phyloP scores from a whole-genome alignment of 2,797 vertebrate species.

The Gymnodraco acuticeps region DNA sequence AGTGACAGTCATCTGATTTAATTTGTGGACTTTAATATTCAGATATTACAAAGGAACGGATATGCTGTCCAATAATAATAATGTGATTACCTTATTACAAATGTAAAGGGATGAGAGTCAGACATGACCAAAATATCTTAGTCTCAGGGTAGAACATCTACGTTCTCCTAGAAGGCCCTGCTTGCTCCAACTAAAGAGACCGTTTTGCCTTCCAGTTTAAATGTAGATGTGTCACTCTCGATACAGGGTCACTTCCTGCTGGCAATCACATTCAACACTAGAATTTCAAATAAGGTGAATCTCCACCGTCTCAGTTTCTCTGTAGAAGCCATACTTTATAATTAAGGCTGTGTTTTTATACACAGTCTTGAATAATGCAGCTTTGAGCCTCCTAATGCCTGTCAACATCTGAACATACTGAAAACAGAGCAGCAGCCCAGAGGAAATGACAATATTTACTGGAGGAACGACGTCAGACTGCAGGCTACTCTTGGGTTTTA shows the following conservation, averaged over 20 bases:
- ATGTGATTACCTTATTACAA: neutral
- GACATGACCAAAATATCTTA: constrained; percentile 8
- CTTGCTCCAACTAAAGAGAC: constrained; percentile 28
- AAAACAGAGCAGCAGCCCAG: constrained; percentile 1
- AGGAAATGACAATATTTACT: constrained; percentile 12
- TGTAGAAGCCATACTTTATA: constrained; percentile 25
- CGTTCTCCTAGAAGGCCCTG: constrained; percentile 3
- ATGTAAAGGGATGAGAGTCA: constrained; percentile 7
- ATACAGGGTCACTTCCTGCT: constrained; percentile 48
- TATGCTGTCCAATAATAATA: neutral
- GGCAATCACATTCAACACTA: constrained; percentile 20
- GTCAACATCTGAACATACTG: constrained; percentile 23
- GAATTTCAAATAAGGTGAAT: constrained; percentile 51
- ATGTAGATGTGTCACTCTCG: constrained; percentile 66
- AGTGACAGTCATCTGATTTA: neutral
- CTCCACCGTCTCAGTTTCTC: constrained; percentile 24
- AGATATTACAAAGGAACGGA: constrained; percentile 13
- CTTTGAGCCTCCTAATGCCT: constrained; percentile 24
- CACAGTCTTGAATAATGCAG: constrained; percentile 40
- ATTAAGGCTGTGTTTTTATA: constrained; percentile 25
- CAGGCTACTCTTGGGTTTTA: constrained; percentile 17
- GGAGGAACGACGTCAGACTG: neutral
- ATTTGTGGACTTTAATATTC: constrained; percentile 9
- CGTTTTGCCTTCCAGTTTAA: constrained; percentile 45
- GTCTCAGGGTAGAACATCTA: neutral